Evolutionary conservation across 2,113 vertebrate species (phyloP).

Genomic region (Eubucco bourcierii): DNA sequence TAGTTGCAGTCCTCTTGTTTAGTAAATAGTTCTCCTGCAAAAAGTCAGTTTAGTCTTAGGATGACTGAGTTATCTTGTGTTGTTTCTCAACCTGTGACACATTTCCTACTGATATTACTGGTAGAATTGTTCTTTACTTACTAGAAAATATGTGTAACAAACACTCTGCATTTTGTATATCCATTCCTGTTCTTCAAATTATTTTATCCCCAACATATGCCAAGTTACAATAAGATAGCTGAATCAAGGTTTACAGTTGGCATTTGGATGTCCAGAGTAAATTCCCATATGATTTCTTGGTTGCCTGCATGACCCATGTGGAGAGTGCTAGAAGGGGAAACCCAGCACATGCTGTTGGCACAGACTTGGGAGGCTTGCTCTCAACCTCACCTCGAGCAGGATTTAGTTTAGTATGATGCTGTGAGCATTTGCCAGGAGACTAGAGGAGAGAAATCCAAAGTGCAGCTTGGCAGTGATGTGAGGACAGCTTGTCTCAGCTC

Average conservation of each 20-base stretch:
- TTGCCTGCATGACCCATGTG: accelerated
- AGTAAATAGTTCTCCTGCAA: neutral
- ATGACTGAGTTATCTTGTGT: neutral
- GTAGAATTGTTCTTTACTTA: neutral
- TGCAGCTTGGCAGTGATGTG: neutral
- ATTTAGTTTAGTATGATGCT: neutral
- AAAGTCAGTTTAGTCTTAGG: conserved; percentile 4
- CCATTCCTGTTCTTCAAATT: neutral
- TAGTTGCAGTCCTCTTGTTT: neutral
- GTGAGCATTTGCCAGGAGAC: neutral
- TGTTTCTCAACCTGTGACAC: neutral
- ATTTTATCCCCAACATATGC: neutral
- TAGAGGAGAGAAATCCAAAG: neutral
- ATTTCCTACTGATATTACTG: neutral
- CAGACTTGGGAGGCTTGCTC: neutral
- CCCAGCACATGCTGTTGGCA: neutral
- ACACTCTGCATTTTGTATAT: neutral
- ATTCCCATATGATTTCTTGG: neutral
- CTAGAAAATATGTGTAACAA: conserved; percentile 20
- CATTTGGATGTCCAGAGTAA: neutral
- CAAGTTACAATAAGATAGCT: neutral
- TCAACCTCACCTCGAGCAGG: neutral
- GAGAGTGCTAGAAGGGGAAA: neutral
- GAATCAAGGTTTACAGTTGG: neutral
- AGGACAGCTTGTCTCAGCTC: neutral